A percentile compares a stretch with the other conserved stretches of the same genome.
phyloP scores from a whole-genome alignment of 35 echinoderm and acorn worm species.

The Apostichopus parvimensis region DNA sequence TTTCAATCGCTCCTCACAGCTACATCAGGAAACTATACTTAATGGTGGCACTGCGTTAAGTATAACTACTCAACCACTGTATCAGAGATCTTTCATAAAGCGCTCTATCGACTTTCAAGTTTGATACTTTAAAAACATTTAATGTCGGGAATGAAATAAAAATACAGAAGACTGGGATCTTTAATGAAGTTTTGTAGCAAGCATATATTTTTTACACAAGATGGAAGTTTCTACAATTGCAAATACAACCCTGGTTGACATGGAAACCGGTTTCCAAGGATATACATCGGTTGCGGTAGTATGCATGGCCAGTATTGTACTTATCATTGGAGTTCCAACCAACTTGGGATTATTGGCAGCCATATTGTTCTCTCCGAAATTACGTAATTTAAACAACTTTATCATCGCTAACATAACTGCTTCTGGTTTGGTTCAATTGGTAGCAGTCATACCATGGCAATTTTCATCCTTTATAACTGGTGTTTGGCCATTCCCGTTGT shows the following conservation, averaged over 20 bases:
- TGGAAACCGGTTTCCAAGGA: constrained; percentile 2
- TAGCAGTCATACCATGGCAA: constrained; percentile 39
- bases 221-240: background rate
- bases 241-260: background rate
- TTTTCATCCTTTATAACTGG: constrained; percentile 4
- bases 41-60: too few relatives aligned
- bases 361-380: background rate
- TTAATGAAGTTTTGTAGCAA: too few relatives aligned
- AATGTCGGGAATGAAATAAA: too few relatives aligned
- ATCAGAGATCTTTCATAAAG: too few relatives aligned
- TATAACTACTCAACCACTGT: too few relatives aligned
- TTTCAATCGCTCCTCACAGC: too few relatives aligned
- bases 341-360: background rate
- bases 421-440: constrained; percentile 26
- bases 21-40: too few relatives aligned
- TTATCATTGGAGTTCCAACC: constrained; percentile 19
- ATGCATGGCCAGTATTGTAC: background rate
- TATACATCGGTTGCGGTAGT: constrained; percentile 29
- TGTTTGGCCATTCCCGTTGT: background rate
- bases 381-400: constrained; percentile 37
- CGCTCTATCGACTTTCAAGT: too few relatives aligned
- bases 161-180: too few relatives aligned
- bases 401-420: constrained; percentile 33
- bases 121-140: too few relatives aligned
- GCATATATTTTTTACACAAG: background rate